Conservation (phyloP, 2,797 vertebrate genomes). For the Pelobates cultripes region DNA sequence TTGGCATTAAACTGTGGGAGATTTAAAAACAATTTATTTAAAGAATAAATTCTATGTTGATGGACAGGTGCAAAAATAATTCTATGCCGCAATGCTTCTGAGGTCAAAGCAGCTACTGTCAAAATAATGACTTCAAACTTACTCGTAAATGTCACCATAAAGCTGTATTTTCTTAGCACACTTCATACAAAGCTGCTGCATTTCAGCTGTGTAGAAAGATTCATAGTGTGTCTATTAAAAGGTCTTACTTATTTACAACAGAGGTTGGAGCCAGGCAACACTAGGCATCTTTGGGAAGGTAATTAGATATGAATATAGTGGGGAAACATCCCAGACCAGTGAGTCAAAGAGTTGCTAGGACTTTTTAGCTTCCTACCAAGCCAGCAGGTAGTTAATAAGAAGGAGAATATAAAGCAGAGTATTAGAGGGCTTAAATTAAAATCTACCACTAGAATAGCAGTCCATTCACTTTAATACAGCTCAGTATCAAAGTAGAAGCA, state of each 20-base stretch:
- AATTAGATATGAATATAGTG: slow-evolving; percentile 28
- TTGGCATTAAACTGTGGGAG: slow-evolving; percentile 1
- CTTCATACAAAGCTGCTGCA: slow-evolving; percentile 61
- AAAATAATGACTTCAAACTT: slow-evolving; percentile 58
- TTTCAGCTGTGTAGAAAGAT: slow-evolving; percentile 60
- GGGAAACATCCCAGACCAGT: slow-evolving; percentile 21
- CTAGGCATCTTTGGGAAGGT: slow-evolving; percentile 49
- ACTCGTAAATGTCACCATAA: slow-evolving; percentile 58
- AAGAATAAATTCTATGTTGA: slow-evolving; percentile 5
- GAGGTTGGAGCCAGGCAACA: slow-evolving; percentile 51
- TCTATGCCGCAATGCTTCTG: slow-evolving; percentile 28
- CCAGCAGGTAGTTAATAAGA: slow-evolving; percentile 8
- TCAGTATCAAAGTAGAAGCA: too few relatives aligned
- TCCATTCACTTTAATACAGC: too few relatives aligned
- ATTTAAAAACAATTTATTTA: background rate
- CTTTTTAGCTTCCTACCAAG: background rate
- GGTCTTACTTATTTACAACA: slow-evolving; percentile 58
- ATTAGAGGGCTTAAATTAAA: background rate
- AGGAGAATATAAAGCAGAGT: background rate
- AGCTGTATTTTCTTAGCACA: slow-evolving; percentile 60
- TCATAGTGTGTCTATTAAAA: slow-evolving; percentile 61
- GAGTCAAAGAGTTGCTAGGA: slow-evolving; percentile 8
- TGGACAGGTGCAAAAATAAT: slow-evolving; percentile 14
- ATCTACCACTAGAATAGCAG: too few relatives aligned
- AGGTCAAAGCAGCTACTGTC: slow-evolving; percentile 60